Evolutionary conservation across 2,797 vertebrate genomes (phyloP).

Genomic region (Rhabdomys pumilio): DNA sequence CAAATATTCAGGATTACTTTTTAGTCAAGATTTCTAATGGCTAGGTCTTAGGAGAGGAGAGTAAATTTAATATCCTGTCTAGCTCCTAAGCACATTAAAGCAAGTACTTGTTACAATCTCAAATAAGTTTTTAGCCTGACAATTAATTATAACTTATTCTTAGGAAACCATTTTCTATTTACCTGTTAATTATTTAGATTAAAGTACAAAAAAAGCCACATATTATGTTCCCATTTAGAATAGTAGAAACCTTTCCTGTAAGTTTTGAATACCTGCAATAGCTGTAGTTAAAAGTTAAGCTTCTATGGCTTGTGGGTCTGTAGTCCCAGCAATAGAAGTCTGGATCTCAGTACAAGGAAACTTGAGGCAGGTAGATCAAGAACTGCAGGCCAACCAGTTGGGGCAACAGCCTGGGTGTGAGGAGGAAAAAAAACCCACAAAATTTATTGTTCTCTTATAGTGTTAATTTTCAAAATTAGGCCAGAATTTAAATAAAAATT

Average conservation of each 20-base stretch:
- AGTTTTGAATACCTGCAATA: background rate
- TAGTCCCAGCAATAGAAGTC: background rate
- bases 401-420: no score
- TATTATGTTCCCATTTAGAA: constrained; percentile 7
- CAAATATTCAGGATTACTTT: background rate
- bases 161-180: background rate
- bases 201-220: constrained; percentile 8
- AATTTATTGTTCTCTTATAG: background rate
- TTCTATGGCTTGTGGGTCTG: background rate
- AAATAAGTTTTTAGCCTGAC: background rate
- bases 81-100: background rate
- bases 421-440: background rate
- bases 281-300: background rate
- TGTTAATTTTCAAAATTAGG: constrained; percentile 10
- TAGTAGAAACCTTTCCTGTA: background rate
- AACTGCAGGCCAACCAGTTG: background rate
- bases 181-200: constrained; percentile 41
- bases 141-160: constrained; percentile 15
- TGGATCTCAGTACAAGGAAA: background rate
- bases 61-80: background rate
- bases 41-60: background rate
- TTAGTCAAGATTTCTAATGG: background rate
- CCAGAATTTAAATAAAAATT: background rate
- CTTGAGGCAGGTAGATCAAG: background rate
- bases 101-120: background rate